Conservation (phyloP, 2,888 invertebrate genomes). For the Litoditis marina region DNA sequence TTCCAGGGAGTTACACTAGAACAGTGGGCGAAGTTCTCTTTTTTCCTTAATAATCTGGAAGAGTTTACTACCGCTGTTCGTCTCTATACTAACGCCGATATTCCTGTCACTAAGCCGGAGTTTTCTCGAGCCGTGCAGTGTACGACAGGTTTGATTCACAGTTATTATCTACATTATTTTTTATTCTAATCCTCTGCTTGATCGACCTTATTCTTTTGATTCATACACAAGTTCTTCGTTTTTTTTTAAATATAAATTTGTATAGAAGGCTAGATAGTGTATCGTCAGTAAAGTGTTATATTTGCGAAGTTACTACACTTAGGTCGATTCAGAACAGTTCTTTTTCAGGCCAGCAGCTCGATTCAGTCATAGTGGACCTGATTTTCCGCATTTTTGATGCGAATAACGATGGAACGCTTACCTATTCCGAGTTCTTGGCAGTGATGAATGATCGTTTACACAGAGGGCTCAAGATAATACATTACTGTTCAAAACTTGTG, state of each 20-base stretch:
- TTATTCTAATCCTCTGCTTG: no score
- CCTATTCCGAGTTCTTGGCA: conserved; percentile 94
- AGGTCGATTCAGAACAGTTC: not conserved
- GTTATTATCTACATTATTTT: not conserved
- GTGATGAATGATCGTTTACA: conserved; percentile 97
- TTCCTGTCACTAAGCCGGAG: conserved; percentile 43
- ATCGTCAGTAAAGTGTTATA: no score
- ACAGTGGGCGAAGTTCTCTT: conserved; percentile 92
- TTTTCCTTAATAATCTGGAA: conserved; percentile 92
- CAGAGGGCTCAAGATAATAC: conserved; percentile 84
- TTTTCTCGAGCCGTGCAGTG: conserved; percentile 55
- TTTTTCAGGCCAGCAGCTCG: conserved; percentile 69
- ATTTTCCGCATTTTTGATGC: conserved; percentile 96
- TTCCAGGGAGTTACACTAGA: conserved; percentile 79
- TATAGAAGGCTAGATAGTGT: no score
- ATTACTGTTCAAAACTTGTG: not conserved
- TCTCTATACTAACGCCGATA: conserved; percentile 76
- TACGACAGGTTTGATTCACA: conserved; percentile 43
- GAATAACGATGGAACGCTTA: conserved; percentile 90
- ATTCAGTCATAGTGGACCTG: conserved; percentile 82
- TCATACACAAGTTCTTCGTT: no score
- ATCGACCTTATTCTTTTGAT: no score
- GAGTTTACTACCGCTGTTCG: conserved; percentile 77
- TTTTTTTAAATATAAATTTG: no score
- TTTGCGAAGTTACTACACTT: no score